phyloP scores from a whole-genome alignment of 64 coral and sea anemone species.

The Catalaphyllia jardinei region DNA sequence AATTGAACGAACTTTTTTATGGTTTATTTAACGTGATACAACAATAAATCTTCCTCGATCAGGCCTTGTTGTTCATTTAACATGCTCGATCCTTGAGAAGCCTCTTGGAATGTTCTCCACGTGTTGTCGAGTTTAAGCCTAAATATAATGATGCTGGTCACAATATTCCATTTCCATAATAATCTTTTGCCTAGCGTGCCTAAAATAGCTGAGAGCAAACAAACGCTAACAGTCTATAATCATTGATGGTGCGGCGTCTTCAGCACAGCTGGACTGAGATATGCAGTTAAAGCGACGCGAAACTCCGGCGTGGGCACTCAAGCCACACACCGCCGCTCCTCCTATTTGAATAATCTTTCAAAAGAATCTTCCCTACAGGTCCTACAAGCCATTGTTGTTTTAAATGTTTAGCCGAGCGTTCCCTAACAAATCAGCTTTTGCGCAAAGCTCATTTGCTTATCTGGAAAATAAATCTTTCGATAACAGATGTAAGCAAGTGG shows the following conservation, averaged over 20 bases:
- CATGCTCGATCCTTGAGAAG: no score
- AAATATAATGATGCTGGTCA: no score
- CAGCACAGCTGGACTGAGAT: neutral
- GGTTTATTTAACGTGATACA: no score
- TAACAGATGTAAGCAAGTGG: neutral
- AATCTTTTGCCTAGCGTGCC: neutral
- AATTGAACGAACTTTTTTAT: no score
- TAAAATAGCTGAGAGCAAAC: neutral
- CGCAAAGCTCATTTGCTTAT: neutral
- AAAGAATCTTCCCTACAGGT: neutral
- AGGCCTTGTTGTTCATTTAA: no score
- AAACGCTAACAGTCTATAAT: neutral
- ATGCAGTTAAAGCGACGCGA: slow-evolving; percentile 17
- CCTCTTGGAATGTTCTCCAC: no score
- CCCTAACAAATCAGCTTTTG: neutral
- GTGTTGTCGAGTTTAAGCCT: no score
- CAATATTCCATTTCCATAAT: no score
- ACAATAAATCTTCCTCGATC: no score
- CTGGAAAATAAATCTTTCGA: neutral
- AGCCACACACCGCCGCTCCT: neutral
- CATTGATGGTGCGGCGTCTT: neutral
- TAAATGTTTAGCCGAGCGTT: neutral
- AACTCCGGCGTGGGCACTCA: neutral
- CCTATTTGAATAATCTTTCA: neutral
- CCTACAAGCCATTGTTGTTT: neutral